Conservation (phyloP, 2,888 invertebrate species). For the Laothoe populi region DNA sequence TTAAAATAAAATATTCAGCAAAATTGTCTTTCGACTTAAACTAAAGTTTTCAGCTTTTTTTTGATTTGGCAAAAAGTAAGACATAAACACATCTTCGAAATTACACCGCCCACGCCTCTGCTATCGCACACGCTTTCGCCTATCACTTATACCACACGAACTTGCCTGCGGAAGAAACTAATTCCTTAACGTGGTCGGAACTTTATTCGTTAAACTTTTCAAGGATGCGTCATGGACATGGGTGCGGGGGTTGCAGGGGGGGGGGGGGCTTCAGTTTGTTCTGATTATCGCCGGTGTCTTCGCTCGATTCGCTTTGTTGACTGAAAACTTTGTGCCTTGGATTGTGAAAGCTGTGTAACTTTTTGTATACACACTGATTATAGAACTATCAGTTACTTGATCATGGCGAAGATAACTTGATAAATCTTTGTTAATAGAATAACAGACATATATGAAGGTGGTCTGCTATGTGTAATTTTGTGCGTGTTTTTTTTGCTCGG, state of each 20-base stretch:
- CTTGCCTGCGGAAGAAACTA: constrained; percentile 70
- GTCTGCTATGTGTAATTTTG: too few relatives aligned
- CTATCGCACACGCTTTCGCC: constrained; percentile 32
- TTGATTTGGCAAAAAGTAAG: too few relatives aligned
- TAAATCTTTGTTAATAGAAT: too few relatives aligned
- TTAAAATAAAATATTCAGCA: too few relatives aligned
- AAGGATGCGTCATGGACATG: constrained; percentile 53
- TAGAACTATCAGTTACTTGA: too few relatives aligned
- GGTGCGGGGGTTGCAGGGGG: constrained; percentile 33
- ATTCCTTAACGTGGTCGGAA: constrained; percentile 71
- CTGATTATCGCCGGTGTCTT: constrained; percentile 36
- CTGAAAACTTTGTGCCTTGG: neutral
- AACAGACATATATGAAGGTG: too few relatives aligned
- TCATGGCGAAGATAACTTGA: too few relatives aligned
- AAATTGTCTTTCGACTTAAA: too few relatives aligned
- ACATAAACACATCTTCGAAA: too few relatives aligned
- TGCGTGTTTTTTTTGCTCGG: too few relatives aligned
- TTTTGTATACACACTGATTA: neutral
- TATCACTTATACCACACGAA: constrained; percentile 32
- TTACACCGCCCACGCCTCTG: neutral
- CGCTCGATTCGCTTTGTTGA: neutral
- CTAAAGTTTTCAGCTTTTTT: too few relatives aligned
- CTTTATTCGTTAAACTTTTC: constrained; percentile 76
- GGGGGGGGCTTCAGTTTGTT: constrained; percentile 35
- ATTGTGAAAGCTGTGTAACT: neutral